Conservation (phyloP, 2,888 invertebrate genomes). For the Papilio protenor region DNA sequence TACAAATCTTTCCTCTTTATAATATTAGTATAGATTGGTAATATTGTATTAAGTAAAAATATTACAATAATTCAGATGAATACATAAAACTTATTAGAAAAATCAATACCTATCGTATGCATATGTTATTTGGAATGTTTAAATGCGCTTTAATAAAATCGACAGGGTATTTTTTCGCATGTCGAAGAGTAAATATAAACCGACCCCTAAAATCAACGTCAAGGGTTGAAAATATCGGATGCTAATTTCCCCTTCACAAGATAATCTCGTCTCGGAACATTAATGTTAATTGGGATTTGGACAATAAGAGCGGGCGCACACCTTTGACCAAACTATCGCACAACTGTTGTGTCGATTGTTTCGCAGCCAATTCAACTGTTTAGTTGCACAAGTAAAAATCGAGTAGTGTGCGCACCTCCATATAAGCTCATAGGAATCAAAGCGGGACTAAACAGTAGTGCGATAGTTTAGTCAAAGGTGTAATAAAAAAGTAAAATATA, state of each 20-base stretch:
- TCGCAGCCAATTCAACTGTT: too few relatives aligned
- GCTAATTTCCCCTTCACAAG: background rate
- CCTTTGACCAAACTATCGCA: too few relatives aligned
- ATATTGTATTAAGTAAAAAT: too few relatives aligned
- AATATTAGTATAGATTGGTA: too few relatives aligned
- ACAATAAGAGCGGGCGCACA: background rate
- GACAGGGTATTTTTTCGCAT: background rate
- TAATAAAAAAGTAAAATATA: background rate
- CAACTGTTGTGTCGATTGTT: too few relatives aligned
- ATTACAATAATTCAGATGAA: too few relatives aligned
- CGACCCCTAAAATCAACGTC: conserved; percentile 7
- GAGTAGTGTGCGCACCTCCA: too few relatives aligned
- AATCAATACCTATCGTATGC: background rate
- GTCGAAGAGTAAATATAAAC: background rate
- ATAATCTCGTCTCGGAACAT: conserved; percentile 14
- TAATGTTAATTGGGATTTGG: conserved; percentile 1
- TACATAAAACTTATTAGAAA: background rate
- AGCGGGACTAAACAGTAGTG: too few relatives aligned
- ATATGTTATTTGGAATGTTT: background rate
- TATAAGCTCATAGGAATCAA: too few relatives aligned
- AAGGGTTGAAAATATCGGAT: background rate
- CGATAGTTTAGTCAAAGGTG: too few relatives aligned
- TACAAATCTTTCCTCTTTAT: too few relatives aligned
- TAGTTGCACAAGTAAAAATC: too few relatives aligned
- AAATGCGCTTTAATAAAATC: background rate